Percentiles rank a stretch among this genome's conserved stretches.
phyloP scores from a whole-genome alignment of 2,888 invertebrate species.

The Sepiola atlantica region DNA sequence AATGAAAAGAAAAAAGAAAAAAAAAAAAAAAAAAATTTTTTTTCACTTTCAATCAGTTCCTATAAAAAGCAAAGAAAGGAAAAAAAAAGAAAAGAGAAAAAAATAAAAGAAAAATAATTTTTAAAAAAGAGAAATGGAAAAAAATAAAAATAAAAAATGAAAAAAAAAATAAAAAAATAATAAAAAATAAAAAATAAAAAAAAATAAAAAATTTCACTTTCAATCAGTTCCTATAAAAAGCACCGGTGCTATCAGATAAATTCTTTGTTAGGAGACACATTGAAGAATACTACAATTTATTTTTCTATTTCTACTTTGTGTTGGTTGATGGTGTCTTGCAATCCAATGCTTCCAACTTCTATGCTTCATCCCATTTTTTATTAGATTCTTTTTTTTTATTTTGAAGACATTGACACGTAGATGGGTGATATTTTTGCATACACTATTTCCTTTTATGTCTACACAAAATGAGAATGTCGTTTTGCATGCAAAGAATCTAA shows the following conservation, averaged over 20 bases:
- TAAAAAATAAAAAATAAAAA: neutral
- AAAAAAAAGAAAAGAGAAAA: neutral
- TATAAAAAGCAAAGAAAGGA: neutral
- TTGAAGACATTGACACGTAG: neutral
- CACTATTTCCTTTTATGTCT: neutral
- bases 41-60: slow-evolving; percentile 16
- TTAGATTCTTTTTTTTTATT: neutral
- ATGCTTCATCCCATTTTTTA: neutral
- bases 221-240: slow-evolving; percentile 22
- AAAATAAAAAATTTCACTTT: neutral
- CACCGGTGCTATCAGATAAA: neutral
- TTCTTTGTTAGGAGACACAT: neutral
- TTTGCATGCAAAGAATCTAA: neutral
- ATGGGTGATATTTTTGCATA: neutral
- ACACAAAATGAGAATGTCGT: neutral
- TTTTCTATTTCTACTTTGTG: neutral
- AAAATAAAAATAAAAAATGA: too few relatives aligned
- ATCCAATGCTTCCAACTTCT: neutral
- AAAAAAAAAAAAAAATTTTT: too few relatives aligned
- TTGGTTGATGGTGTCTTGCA: neutral
- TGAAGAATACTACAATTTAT: neutral
- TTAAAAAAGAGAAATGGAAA: neutral
- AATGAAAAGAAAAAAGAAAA: neutral
- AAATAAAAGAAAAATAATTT: neutral
- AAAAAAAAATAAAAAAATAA: too few relatives aligned